phyloP scores from a whole-genome alignment of 2,113 vertebrate genomes.

The Pelecanoides urinatrix region DNA sequence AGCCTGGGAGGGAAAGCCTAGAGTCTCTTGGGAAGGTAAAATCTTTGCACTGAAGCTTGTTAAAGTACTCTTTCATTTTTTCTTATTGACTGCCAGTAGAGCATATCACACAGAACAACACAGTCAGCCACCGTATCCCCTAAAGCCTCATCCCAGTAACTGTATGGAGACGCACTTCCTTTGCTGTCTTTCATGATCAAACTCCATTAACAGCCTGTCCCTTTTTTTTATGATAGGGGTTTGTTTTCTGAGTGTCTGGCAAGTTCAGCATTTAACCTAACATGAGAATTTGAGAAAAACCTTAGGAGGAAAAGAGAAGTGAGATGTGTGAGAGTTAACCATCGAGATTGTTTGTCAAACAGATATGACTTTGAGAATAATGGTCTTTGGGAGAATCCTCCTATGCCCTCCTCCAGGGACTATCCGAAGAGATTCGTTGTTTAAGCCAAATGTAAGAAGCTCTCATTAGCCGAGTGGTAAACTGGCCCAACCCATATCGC shows the following conservation, averaged over 20 bases:
- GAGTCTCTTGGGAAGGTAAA: neutral
- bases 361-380: neutral
- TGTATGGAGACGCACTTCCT: neutral
- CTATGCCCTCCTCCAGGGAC: neutral
- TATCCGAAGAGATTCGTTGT: neutral
- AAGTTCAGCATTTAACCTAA: neutral
- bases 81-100: neutral
- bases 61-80: neutral
- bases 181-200: neutral
- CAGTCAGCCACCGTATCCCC: neutral
- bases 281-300: neutral
- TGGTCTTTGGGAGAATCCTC: neutral
- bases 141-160: neutral
- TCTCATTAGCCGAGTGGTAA: rapidly evolving
- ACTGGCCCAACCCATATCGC: neutral
- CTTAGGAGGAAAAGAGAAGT: neutral
- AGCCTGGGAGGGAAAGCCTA: neutral
- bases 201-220: neutral
- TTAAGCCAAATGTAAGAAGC: neutral
- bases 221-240: neutral
- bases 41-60: neutral
- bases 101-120: neutral
- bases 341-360: neutral
- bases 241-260: neutral
- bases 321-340: neutral